Percentiles rank a stretch among this genome's conserved stretches.
These are phyloP conservation scores for Agriopis marginaria DNA, from an alignment of 2,888 invertebrate species.

Conservation along the genomic window DNA sequence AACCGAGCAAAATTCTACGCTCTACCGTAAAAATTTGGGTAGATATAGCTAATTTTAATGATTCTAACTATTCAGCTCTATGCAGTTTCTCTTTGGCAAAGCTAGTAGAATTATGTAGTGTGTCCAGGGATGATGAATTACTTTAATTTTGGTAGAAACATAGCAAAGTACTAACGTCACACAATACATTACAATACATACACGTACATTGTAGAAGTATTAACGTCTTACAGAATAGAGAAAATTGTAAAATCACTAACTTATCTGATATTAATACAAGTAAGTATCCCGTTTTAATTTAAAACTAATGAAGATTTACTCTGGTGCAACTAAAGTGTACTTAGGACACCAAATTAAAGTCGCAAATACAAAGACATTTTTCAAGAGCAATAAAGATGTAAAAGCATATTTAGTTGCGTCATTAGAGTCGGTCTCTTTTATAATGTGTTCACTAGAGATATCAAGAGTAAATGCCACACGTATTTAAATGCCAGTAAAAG, in stretches of 20 bases:
- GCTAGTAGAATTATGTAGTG: conserved; percentile 39
- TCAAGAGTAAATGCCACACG: conserved; percentile 58
- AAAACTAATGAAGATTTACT: not conserved
- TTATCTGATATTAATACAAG: not conserved
- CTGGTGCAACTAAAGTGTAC: not conserved
- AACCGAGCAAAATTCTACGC: conserved; percentile 35
- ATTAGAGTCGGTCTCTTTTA: conserved; percentile 57
- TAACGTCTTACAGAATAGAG: not conserved
- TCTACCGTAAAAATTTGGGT: conserved; percentile 49
- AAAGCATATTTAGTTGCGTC: conserved; percentile 45
- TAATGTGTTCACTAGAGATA: conserved; percentile 55
- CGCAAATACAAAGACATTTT: conserved; percentile 13
- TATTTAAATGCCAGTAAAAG: conserved; percentile 66
- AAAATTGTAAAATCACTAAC: too few species aligned
- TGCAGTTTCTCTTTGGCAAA: not conserved
- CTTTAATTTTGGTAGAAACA: conserved; percentile 71
- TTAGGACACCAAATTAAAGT: not conserved
- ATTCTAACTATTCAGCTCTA: not conserved
- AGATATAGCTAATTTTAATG: conserved; percentile 21
- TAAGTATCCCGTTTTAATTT: not conserved
- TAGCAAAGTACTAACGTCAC: conserved; percentile 59
- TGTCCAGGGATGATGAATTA: conserved; percentile 65
- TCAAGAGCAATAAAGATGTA: conserved; percentile 35
- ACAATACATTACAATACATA: too few species aligned
- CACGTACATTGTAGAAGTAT: conserved; percentile 64